phyloP scores from a whole-genome alignment of 2,888 invertebrate species.

The Andrena bucephala region DNA sequence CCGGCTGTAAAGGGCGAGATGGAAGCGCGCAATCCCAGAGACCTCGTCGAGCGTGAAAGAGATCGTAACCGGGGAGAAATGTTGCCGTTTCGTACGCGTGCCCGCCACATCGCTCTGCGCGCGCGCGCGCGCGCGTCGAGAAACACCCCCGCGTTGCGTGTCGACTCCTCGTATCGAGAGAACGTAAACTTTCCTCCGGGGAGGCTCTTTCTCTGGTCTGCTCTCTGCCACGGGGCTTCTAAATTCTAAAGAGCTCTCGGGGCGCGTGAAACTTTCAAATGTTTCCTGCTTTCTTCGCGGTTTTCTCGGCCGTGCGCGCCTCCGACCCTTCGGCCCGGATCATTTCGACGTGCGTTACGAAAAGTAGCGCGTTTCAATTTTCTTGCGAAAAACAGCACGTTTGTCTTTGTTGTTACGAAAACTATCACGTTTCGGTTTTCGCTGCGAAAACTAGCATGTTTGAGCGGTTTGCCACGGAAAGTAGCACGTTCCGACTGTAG shows the following conservation, averaged over 20 bases:
- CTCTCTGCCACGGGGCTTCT: neutral
- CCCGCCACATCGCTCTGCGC: neutral
- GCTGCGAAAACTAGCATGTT: too few species aligned
- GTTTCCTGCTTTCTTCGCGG: slow-evolving; percentile 13
- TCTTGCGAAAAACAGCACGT: too few species aligned
- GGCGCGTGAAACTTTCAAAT: slow-evolving; percentile 13
- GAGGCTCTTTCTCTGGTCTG: slow-evolving; percentile 11
- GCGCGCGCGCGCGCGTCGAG: neutral
- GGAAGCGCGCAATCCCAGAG: neutral
- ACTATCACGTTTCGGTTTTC: too few species aligned
- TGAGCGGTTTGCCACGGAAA: too few species aligned
- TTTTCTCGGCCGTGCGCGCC: slow-evolving; percentile 2
- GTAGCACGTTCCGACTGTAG: too few species aligned
- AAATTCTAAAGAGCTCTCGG: slow-evolving; percentile 4
- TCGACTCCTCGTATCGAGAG: slow-evolving; percentile 20
- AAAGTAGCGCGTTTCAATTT: too few species aligned
- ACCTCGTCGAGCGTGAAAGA: neutral
- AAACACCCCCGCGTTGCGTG: slow-evolving; percentile 25
- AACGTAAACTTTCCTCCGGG: slow-evolving; percentile 23
- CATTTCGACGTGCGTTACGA: neutral
- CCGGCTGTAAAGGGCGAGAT: neutral
- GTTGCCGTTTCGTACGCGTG: slow-evolving; percentile 17
- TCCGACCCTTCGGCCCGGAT: neutral
- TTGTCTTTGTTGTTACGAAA: too few species aligned
- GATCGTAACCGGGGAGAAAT: neutral